These are phyloP conservation scores for Masticophis lateralis DNA, from an alignment of 2,797 vertebrate genomes.

Conservation along the genomic window DNA sequence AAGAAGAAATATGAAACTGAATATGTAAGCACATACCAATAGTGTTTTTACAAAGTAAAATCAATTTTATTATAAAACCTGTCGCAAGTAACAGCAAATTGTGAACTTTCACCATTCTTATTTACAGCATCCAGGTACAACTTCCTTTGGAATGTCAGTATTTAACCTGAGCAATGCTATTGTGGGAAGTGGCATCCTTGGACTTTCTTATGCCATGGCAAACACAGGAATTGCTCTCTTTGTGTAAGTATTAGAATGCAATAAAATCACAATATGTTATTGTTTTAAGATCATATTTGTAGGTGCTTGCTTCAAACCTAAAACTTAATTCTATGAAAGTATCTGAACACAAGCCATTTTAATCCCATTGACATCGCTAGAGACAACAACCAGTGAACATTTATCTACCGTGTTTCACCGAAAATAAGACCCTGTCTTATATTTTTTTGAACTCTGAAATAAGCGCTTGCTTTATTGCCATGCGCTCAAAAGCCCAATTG, in stretches of 20 bases:
- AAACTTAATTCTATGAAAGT: background rate
- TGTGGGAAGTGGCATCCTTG: conserved; percentile 98
- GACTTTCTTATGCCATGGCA: conserved; percentile 97
- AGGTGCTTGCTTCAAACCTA: background rate
- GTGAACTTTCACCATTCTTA: background rate
- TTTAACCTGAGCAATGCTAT: conserved; percentile 99
- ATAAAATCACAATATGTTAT: conserved; percentile 31
- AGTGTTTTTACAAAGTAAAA: background rate
- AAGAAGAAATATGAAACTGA: conserved; percentile 98
- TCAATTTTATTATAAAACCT: conserved; percentile 25
- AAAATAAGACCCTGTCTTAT: too few species aligned
- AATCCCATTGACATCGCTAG: background rate
- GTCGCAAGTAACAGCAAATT: background rate
- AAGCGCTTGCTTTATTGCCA: too few species aligned
- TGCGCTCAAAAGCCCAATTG: too few species aligned
- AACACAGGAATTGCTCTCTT: conserved; percentile 98
- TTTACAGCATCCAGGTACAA: conserved; percentile 86
- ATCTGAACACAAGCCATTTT: background rate
- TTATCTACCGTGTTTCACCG: background rate
- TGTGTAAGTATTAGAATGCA: conserved; percentile 84
- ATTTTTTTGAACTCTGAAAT: too few species aligned
- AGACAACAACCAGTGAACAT: background rate
- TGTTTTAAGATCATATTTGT: background rate
- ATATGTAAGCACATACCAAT: conserved; percentile 82
- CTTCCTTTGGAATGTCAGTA: conserved; percentile 98